A percentile compares a stretch with the other conserved stretches of the same genome.
These are phyloP conservation scores for Vanessa tameamea DNA, from an alignment of 1,140 invertebrate species.

Conservation along the genomic window DNA sequence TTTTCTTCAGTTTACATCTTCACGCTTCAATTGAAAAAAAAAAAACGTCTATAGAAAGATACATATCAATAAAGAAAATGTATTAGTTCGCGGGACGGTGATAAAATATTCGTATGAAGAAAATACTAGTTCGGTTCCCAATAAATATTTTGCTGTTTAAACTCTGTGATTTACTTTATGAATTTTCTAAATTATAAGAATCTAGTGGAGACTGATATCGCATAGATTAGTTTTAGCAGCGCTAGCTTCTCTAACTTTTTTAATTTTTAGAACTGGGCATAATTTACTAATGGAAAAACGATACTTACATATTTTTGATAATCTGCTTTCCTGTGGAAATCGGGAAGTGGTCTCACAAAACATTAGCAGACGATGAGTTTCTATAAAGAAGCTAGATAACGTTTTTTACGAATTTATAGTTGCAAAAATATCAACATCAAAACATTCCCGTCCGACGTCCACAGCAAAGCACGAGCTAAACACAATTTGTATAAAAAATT, in stretches of 20 bases:
- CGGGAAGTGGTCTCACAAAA: slow-evolving; percentile 38
- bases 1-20: slow-evolving; percentile 61
- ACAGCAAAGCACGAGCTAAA: slow-evolving; percentile 56
- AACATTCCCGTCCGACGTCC: slow-evolving; percentile 46
- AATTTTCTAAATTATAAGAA: slow-evolving; percentile 80
- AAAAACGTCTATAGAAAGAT: slow-evolving; percentile 71
- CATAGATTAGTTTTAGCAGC: slow-evolving; percentile 80
- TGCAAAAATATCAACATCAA: slow-evolving; percentile 13
- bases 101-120: slow-evolving; percentile 57
- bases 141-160: slow-evolving; percentile 76
- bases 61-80: slow-evolving; percentile 76
- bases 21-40: slow-evolving; percentile 56
- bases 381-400: slow-evolving; percentile 20
- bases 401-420: slow-evolving; percentile 33
- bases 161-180: slow-evolving; percentile 79
- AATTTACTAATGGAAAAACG: slow-evolving; percentile 61
- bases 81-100: slow-evolving; percentile 68
- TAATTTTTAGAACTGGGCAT: slow-evolving; percentile 76
- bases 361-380: slow-evolving; percentile 17
- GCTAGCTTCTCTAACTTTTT: slow-evolving; percentile 78
- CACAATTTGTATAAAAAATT: slow-evolving; percentile 54
- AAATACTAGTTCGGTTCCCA: slow-evolving; percentile 66
- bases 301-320: slow-evolving; percentile 75
- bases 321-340: slow-evolving; percentile 66
- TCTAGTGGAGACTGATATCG: slow-evolving; percentile 80